A percentile compares a stretch with the other conserved stretches of the same genome.
Evolutionary conservation across 2,113 vertebrate genomes (phyloP).

Genomic region (Furnarius figulus): DNA sequence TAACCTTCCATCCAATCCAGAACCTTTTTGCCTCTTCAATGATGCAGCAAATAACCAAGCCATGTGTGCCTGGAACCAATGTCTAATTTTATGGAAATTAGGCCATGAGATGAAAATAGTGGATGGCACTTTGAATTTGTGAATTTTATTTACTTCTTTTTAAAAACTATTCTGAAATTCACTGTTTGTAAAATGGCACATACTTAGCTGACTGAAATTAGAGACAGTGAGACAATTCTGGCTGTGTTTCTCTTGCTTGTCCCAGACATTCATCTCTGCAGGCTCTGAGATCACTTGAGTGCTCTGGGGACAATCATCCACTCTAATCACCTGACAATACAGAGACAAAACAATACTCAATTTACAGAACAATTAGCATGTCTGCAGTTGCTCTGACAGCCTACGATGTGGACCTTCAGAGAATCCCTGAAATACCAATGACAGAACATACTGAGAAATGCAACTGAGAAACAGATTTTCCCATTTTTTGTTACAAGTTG

Average conservation of each 20-base stretch:
- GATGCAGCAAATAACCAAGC: background rate
- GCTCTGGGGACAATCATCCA: constrained; percentile 70
- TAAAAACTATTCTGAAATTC: background rate
- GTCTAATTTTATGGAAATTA: background rate
- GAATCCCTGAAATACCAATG: background rate
- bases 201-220: constrained; percentile 88
- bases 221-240: constrained; percentile 82
- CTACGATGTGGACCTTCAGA: background rate
- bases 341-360: background rate
- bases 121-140: background rate
- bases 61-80: background rate
- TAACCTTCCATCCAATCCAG: background rate
- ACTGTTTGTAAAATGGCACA: constrained; percentile 32
- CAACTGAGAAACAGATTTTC: background rate
- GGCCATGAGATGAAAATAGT: background rate
- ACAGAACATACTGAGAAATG: background rate
- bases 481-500: background rate
- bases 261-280: constrained; percentile 43
- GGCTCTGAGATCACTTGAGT: constrained; percentile 68
- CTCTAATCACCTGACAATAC: constrained; percentile 74
- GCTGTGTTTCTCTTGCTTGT: constrained; percentile 46
- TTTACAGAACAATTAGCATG: background rate
- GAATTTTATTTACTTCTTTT: background rate
- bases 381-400: background rate
- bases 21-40: background rate